These are phyloP conservation scores for Xylota segnis DNA, from an alignment of 2,888 invertebrate genomes.

Conservation along the genomic window DNA sequence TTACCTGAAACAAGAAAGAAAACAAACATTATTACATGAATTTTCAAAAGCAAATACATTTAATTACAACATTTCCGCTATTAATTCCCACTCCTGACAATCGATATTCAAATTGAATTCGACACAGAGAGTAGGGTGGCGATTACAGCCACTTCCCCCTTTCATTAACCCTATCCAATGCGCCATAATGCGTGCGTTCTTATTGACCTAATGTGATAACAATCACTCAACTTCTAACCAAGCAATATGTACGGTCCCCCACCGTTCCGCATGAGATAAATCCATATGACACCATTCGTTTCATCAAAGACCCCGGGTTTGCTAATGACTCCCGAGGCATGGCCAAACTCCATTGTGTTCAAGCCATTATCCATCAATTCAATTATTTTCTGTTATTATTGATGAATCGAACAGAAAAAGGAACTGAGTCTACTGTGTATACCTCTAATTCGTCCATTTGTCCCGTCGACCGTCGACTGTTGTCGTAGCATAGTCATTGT, in stretches of 20 bases:
- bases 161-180: slow-evolving; percentile 8
- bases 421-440: slow-evolving; percentile 36
- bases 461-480: neutral
- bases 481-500: neutral
- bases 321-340: slow-evolving; percentile 45
- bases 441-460: slow-evolving; percentile 67
- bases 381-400: slow-evolving; percentile 66
- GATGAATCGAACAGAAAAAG: slow-evolving; percentile 37
- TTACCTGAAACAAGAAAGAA: slow-evolving; percentile 61
- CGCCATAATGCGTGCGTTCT: slow-evolving; percentile 23
- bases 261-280: slow-evolving; percentile 42
- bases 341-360: slow-evolving; percentile 63
- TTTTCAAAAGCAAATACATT: neutral
- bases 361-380: slow-evolving; percentile 62
- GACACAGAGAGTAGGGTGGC: neutral
- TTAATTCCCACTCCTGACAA: neutral
- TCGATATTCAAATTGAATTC: slow-evolving; percentile 10
- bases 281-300: slow-evolving; percentile 34
- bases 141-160: neutral
- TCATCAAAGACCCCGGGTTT: slow-evolving; percentile 8
- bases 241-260: neutral
- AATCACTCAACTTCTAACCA: slow-evolving; percentile 43
- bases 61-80: neutral
- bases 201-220: slow-evolving; percentile 43
- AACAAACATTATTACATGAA: slow-evolving; percentile 1